Evolutionary conservation across 2,888 invertebrate genomes (phyloP), one percentile per base, ranked within the genome.

Genomic region (Glyphotaelius pellucidus): DNA sequence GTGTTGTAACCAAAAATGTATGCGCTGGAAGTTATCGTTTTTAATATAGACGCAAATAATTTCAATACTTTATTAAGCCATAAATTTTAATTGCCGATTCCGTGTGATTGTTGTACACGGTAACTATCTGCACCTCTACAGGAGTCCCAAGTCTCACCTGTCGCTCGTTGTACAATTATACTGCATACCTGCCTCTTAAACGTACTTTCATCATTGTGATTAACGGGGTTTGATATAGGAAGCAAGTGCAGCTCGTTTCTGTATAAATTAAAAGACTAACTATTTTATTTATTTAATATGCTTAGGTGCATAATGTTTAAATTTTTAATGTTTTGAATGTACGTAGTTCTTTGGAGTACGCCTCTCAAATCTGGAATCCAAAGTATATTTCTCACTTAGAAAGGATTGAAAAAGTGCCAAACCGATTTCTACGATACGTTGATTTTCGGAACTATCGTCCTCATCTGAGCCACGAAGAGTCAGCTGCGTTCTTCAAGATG

Each of bases 61-160:
- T 91, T 79, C 42, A 47, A 91, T 91, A 91, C 87, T 91, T 92
- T 92, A 92, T 92, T 91, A 91, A 92, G 92, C 38, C 81, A 79
- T 92, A 91, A 90, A 91, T 52, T 90, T 92, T 90, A 92, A 92
- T 91, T 85, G 81, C 92, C 91, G 81, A 38, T 52, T 31, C 42
- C 83, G 25, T 25, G 42, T 38, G 81, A 83, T 47, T 84, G 83
- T 90, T 90, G 80, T 42, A 81, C 31, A 35, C 83, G 83, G 84
- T 11, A 90, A 90, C 90, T 90, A 35, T 83, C 83, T 83, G 19
- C 35, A 35, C 35, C 83, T 83, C 83, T 12, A 35, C 83, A 42
- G 81, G 52, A 42, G 52, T 52, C n/a, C 25, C 85, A 32, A 25
- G 47, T 90, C 67, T 81, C 90, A 90, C 90, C 90, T 90, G 90